A percentile compares a stretch with the other conserved stretches of the same genome.
phyloP scores from a whole-genome alignment of 1,140 invertebrate species.

The Metaphire vulgaris region DNA sequence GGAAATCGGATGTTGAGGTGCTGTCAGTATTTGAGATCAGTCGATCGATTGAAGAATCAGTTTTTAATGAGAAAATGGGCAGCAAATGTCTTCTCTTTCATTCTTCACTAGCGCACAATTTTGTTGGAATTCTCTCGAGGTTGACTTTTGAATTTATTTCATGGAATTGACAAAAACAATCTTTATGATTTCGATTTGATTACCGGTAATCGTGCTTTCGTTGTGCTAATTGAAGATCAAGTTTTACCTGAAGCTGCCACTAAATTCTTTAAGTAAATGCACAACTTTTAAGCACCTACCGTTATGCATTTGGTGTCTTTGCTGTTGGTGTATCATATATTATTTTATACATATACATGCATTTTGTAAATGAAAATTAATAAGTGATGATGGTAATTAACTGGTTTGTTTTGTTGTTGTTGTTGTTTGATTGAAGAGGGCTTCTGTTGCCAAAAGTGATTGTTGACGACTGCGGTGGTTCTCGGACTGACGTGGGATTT shows the following conservation, averaged over 20 bases:
- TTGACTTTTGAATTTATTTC: slow-evolving; percentile 25
- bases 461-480: slow-evolving; percentile 45
- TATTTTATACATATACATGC: no score
- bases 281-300: not conserved
- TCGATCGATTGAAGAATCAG: slow-evolving; percentile 31
- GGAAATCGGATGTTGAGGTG: not conserved
- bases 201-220: not conserved
- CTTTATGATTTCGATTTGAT: not conserved
- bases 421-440: slow-evolving; percentile 37
- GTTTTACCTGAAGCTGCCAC: not conserved
- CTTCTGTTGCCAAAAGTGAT: slow-evolving; percentile 47
- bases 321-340: no score
- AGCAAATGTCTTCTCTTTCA: slow-evolving; percentile 42
- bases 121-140: slow-evolving; percentile 50
- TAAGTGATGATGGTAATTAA: no score
- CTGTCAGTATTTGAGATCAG: not conserved
- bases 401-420: no score
- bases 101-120: slow-evolving; percentile 42
- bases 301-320: not conserved
- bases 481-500: slow-evolving; percentile 44
- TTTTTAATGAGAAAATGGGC: not conserved
- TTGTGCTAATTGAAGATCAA: not conserved
- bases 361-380: no score
- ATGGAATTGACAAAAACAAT: not conserved
- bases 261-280: not conserved